phyloP scores from a whole-genome alignment of 2,113 vertebrate genomes.

The Pyxicephalus adspersus region DNA sequence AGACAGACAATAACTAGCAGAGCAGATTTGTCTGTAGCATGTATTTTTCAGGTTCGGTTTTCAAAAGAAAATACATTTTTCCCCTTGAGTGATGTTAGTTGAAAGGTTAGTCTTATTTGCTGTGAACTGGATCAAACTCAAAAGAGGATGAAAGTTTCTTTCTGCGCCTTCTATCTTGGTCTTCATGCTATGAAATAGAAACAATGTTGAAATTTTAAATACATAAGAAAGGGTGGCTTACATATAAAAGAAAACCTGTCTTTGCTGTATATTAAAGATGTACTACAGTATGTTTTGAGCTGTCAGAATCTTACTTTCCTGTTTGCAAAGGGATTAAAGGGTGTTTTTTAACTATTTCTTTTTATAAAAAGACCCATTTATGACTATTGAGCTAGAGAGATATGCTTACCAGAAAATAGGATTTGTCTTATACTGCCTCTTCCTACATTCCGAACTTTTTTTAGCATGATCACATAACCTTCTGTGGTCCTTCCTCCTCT shows the following conservation, averaged over 20 bases:
- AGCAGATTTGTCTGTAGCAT: conserved; percentile 1
- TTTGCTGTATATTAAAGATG: not conserved
- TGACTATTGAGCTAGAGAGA: no score
- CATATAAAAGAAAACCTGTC: not conserved
- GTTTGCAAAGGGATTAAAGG: not conserved
- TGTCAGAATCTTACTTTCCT: not conserved
- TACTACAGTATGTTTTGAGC: not conserved
- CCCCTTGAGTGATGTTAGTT: conserved; percentile 17
- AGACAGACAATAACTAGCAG: not conserved
- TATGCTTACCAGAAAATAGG: no score
- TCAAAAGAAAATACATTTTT: conserved; percentile 18
- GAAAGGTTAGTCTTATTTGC: conserved; percentile 7
- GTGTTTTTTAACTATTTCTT: not conserved
- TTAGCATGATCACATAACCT: no score
- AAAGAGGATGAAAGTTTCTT: conserved; percentile 2
- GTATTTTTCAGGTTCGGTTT: not conserved
- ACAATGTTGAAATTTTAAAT: conserved; percentile 5
- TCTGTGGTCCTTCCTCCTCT: no score
- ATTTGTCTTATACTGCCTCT: no score
- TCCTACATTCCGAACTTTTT: no score
- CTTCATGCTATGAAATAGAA: conserved; percentile 1
- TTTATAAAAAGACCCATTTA: not conserved
- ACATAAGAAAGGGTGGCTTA: not conserved
- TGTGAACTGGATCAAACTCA: conserved; percentile 11
- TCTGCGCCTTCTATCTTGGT: not conserved